A percentile compares a stretch with the other conserved stretches of the same genome.
phyloP scores from a whole-genome alignment of 2,797 vertebrate species.

The Neoniphon sammara region DNA sequence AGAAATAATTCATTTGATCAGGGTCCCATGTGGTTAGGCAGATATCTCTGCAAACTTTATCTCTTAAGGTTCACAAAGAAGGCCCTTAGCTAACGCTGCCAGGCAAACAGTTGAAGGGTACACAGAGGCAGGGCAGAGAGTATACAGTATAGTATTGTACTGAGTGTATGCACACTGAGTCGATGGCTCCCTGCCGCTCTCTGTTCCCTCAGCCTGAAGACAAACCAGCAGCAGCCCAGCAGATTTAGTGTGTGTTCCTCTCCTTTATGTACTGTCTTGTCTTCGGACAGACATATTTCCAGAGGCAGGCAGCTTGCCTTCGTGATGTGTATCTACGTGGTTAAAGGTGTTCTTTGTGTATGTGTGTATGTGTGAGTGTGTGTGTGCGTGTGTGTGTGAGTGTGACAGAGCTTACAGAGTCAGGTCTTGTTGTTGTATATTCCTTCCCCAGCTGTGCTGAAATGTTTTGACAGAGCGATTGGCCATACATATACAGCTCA shows the following conservation, averaged over 20 bases:
- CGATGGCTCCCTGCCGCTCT: conserved; percentile 23
- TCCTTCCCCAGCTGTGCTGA: conserved; percentile 59
- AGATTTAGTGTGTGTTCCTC: conserved; percentile 35
- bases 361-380: conserved; percentile 13
- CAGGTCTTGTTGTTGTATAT: conserved; percentile 59
- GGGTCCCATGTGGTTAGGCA: conserved; percentile 24
- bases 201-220: conserved; percentile 15
- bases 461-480: conserved; percentile 77
- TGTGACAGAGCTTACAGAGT: conserved; percentile 35
- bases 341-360: conserved; percentile 27
- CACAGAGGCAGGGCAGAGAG: background rate
- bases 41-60: conserved; percentile 34
- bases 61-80: conserved; percentile 25
- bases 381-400: conserved; percentile 7
- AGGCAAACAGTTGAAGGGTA: conserved; percentile 20
- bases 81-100: conserved; percentile 27
- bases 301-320: conserved; percentile 24
- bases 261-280: conserved; percentile 25
- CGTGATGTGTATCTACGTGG: conserved; percentile 35
- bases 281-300: conserved; percentile 35
- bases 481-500: conserved; percentile 72
- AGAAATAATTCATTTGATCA: conserved; percentile 60
- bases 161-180: conserved; percentile 16
- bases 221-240: conserved; percentile 24
- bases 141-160: background rate